Evolutionary conservation across 2,888 invertebrate genomes (phyloP), one percentile per base, ranked within the genome.

Genomic region (Tinea pellionella): DNA sequence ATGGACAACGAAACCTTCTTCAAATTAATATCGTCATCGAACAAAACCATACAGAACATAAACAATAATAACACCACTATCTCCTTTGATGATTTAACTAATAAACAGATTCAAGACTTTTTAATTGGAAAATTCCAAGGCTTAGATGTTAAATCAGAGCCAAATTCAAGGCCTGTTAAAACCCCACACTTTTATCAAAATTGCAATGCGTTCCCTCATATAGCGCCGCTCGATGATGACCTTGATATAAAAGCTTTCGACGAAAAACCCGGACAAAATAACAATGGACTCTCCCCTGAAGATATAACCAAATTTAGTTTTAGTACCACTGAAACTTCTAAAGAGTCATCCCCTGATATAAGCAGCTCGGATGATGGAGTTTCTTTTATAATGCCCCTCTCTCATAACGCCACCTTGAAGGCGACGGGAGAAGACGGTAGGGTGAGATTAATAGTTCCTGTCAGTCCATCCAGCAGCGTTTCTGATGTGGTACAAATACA

Each of bases 331-430:
- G 79, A 80, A 4, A 83, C 88, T 12, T 89, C 83, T 0, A 80
- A 89, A 61, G 88, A 87, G 63, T 83, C 87, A 1, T 74, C 78
- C 1, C 74, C 78, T 0, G 83, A 83, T 3, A 77, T 68, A 2
- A 82, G 80, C 64, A 37, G 41, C 12, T 82, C 83, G 0, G 86
- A 86, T n/a, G 84, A 83, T 3, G 75, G 73, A 0, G 66, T 74
- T n/a, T 89, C 90, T 13, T 92, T 92, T 66, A 92, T 92, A 63
- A 91, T 92, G 77, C 92, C 92, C 0, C 73, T 92, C 47, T 90
- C 91, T 6, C 91, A 92, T 68, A 89, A 89, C 63, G 90, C 89
- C 0, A 90, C 90, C 1, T 68, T 91, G 56, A 89, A 90, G 0
- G 89, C 91, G 0, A 89, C 90, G 0, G 90, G 90, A 16, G 76